Conservation (phyloP, 2,888 invertebrate genomes). For the Andrena flavipes region DNA sequence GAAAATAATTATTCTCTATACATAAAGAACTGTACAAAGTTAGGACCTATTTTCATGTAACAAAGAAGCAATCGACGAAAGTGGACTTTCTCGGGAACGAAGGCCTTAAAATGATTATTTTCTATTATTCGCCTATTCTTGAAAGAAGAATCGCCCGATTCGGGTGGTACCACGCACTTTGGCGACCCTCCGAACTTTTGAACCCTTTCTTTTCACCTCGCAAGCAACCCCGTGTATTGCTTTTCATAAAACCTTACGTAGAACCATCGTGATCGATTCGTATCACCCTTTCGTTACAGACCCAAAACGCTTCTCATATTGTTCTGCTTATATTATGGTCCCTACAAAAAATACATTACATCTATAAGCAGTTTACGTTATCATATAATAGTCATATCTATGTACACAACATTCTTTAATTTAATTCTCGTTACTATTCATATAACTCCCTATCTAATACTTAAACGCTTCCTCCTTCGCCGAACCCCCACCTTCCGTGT, state of each 20-base stretch:
- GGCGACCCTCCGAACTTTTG: constrained; percentile 6
- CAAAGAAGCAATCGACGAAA: too few relatives aligned
- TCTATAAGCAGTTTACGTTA: constrained; percentile 80
- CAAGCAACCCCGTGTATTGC: constrained; percentile 63
- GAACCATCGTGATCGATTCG: constrained; percentile 45
- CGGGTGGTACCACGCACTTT: background rate
- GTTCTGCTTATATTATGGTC: constrained; percentile 80
- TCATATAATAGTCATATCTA: constrained; percentile 69
- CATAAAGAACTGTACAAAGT: too few relatives aligned
- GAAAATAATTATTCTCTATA: too few relatives aligned
- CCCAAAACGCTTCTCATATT: constrained; percentile 59
- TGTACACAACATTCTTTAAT: constrained; percentile 73
- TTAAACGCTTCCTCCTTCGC: constrained; percentile 42
- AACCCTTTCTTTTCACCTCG: background rate
- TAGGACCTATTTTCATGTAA: too few relatives aligned
- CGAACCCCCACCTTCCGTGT: background rate
- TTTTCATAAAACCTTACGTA: constrained; percentile 54
- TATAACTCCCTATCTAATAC: constrained; percentile 67
- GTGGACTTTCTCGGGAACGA: too few relatives aligned
- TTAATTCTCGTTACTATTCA: constrained; percentile 51
- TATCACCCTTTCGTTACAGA: constrained; percentile 59
- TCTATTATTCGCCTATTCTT: background rate
- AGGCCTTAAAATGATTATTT: too few relatives aligned
- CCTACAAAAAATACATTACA: constrained; percentile 83
- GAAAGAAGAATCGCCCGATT: background rate